A percentile compares a stretch with the other conserved stretches of the same genome.
These are phyloP conservation scores for Sapayoa aenigma DNA, from an alignment of 2,113 vertebrate genomes.

Conservation along the genomic window DNA sequence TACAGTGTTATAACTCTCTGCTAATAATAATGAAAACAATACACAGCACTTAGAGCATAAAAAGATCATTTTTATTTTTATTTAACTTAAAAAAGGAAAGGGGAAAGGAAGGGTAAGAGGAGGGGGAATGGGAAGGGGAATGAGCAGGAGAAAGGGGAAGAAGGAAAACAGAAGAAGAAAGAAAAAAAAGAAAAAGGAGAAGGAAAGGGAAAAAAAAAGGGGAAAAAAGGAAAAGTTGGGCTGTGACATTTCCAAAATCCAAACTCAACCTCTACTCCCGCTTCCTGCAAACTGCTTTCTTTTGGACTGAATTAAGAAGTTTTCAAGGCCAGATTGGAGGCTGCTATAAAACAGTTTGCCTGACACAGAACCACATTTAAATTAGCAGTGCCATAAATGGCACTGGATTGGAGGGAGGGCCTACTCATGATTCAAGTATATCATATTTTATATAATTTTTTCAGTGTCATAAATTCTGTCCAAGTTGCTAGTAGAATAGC, in stretches of 20 bases:
- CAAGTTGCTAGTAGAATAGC: background rate
- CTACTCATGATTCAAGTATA: constrained; percentile 31
- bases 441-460: constrained; percentile 19
- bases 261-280: background rate
- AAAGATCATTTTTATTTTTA: background rate
- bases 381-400: constrained; percentile 51
- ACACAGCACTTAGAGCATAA: background rate
- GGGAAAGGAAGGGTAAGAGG: background rate
- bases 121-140: background rate
- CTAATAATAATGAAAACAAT: background rate
- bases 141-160: background rate
- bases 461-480: constrained; percentile 22
- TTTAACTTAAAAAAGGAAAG: background rate
- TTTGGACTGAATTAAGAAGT: background rate
- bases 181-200: background rate
- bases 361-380: constrained; percentile 40
- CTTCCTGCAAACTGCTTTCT: background rate
- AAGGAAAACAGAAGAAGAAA: too few species aligned
- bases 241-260: background rate
- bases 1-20: background rate
- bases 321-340: constrained; percentile 8
- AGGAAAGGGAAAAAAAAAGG: rapidly evolving
- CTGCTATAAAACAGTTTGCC: constrained; percentile 43
- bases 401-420: background rate
- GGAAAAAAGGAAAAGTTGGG: background rate